Evolutionary conservation across 2,888 invertebrate species (phyloP).

Genomic region (Hetaerina titia): DNA sequence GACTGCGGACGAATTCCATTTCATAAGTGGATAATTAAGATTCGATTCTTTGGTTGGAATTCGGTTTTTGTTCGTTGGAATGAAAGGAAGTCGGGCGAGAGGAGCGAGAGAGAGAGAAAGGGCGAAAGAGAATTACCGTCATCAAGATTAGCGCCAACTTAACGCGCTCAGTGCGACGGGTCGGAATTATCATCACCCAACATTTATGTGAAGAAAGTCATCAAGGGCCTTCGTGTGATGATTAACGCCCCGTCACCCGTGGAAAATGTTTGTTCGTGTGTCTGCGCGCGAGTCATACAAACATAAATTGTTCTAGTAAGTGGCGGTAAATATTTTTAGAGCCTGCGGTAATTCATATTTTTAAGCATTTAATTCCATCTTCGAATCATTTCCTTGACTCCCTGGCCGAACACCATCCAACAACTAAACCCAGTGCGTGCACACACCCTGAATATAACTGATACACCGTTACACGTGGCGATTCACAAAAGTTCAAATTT

Average conservation of each 20-base stretch:
- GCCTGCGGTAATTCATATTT: too few species aligned
- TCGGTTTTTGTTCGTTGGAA: neutral
- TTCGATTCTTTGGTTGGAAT: neutral
- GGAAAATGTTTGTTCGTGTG: neutral
- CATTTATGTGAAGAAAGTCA: neutral
- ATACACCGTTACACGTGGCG: too few species aligned
- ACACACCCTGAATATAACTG: too few species aligned
- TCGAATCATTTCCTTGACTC: too few species aligned
- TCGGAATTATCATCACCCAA: neutral
- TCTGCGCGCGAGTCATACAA: neutral
- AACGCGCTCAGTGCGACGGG: neutral
- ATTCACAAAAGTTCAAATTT: too few species aligned
- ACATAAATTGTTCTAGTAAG: neutral
- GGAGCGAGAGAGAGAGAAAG: neutral
- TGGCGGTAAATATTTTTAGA: too few species aligned
- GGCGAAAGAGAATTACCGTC: neutral
- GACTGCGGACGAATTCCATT: neutral
- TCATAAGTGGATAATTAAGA: slow-evolving; percentile 29
- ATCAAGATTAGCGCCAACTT: slow-evolving; percentile 6
- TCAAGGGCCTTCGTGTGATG: neutral
- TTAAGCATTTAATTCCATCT: too few species aligned
- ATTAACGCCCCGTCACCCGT: neutral
- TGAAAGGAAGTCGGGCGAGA: neutral
- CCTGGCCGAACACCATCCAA: too few species aligned
- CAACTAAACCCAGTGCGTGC: too few species aligned